Evolutionary conservation across 2,797 vertebrate species (phyloP).

Genomic region (Phylloscopus collybita): DNA sequence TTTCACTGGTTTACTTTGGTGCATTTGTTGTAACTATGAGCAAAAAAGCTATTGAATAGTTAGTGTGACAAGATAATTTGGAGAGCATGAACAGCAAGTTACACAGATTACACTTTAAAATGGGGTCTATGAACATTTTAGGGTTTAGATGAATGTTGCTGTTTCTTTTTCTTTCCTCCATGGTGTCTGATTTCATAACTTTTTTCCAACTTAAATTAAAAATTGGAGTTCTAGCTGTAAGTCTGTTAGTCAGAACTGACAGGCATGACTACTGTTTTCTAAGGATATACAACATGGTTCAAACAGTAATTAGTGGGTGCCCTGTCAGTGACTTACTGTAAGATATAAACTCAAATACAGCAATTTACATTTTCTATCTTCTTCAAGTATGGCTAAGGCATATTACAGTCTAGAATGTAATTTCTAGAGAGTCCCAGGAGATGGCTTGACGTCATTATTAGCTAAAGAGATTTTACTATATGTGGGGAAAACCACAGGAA

Average conservation of each 20-base stretch:
- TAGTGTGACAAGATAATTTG: background rate
- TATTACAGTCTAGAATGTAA: slow-evolving; percentile 17
- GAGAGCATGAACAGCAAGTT: background rate
- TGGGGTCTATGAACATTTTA: background rate
- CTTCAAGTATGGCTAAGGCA: slow-evolving; percentile 20
- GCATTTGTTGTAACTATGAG: background rate
- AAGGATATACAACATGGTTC: slow-evolving; percentile 41
- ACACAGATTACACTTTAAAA: background rate
- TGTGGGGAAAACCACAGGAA: background rate
- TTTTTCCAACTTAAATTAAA: background rate
- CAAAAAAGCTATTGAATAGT: background rate
- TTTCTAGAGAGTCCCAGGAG: slow-evolving; percentile 51
- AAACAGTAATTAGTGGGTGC: slow-evolving; percentile 66
- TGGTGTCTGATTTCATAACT: background rate
- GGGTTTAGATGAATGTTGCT: background rate
- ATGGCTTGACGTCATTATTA: slow-evolving; percentile 50
- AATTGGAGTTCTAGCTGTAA: background rate
- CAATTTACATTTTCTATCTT: slow-evolving; percentile 62
- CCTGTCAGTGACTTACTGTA: slow-evolving; percentile 43
- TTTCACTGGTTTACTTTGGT: background rate
- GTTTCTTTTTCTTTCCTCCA: background rate
- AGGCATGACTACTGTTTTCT: slow-evolving; percentile 27
- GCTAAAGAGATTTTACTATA: slow-evolving; percentile 48
- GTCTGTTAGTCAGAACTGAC: slow-evolving; percentile 43
- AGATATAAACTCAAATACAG: slow-evolving; percentile 56